These are phyloP conservation scores for Himalopsyche kuldschensis DNA, from an alignment of 2,888 invertebrate genomes.

Conservation along the genomic window DNA sequence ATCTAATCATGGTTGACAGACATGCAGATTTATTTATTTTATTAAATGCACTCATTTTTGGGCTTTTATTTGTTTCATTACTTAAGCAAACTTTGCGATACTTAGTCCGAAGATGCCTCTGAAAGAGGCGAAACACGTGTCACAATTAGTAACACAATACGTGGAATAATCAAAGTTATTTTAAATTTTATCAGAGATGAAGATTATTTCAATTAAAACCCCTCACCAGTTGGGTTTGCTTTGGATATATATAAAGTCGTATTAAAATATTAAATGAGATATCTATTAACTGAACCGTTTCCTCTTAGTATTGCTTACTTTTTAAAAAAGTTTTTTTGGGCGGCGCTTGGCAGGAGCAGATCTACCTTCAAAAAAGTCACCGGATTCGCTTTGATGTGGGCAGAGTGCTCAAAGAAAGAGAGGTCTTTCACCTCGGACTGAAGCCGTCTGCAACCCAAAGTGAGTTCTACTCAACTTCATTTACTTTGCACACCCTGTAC, in stretches of 20 bases:
- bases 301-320: neutral
- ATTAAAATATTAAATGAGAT: neutral
- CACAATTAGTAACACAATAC: too few relatives aligned
- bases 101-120: too few relatives aligned
- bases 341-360: neutral
- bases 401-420: neutral
- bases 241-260: neutral
- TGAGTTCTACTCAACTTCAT: neutral
- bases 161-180: too few relatives aligned
- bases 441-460: neutral
- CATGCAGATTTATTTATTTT: too few relatives aligned
- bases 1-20: too few relatives aligned
- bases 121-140: too few relatives aligned
- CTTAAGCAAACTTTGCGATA: too few relatives aligned
- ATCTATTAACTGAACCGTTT: neutral
- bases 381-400: neutral
- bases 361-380: neutral
- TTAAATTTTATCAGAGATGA: too few relatives aligned
- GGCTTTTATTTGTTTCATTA: too few relatives aligned
- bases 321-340: neutral
- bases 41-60: too few relatives aligned
- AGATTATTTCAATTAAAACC: too few relatives aligned
- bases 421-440: neutral
- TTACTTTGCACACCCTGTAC: neutral
- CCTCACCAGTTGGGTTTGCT: too few relatives aligned